Evolutionary conservation across 2,797 vertebrate genomes (phyloP), one percentile per base, ranked within the genome.

Genomic region (Anguilla obscura): DNA sequence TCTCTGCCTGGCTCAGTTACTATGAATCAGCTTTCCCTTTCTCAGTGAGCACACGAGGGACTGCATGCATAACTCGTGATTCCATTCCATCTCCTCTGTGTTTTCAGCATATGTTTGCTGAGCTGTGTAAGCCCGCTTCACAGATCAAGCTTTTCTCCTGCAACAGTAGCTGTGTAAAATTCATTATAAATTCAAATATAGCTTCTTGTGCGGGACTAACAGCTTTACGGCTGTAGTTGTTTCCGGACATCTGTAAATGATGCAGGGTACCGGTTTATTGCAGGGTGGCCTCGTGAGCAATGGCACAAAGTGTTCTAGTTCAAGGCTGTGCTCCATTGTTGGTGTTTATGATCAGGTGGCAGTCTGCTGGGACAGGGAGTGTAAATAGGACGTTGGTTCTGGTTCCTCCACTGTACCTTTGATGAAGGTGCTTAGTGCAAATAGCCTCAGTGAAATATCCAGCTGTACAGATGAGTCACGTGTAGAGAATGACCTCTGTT

Each of bases 1-100:
- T 82, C 40, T 82, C 79, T 82, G 40, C 79, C 58, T 58, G 50
- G 30, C 30, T 85, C 84, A 21, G 52, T 85, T 30, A 85, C 52
- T 16, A 3, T 60, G 52, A 60, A 30, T 40, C 56, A 18, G 54
- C 56, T 33, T 50, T 82, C 24, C 45, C 45, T 82, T 82, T 24
- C 27, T 50, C 18, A 50, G 24, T 48, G 79, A 50, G 45, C 36
- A n/a, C 45, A n/a, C 9, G 79, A 24, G 76, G 33, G 40, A 0
- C 40, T 80, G 36, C 14, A 18, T 16, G 21, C 48, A 24, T 24
- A 45, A 21, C 36, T 80, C 76, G 14, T 48, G 79, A 50, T 45
- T 48, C 45, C 2, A 0, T 82, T 48, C 36, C 16, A 1, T 45
- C 45, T 50, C 18, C 40, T 50, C 45, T n/a, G 2, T 60, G 30